These are phyloP conservation scores for Semotilus atromaculatus DNA, from an alignment of 2,797 vertebrate genomes.

Conservation along the genomic window DNA sequence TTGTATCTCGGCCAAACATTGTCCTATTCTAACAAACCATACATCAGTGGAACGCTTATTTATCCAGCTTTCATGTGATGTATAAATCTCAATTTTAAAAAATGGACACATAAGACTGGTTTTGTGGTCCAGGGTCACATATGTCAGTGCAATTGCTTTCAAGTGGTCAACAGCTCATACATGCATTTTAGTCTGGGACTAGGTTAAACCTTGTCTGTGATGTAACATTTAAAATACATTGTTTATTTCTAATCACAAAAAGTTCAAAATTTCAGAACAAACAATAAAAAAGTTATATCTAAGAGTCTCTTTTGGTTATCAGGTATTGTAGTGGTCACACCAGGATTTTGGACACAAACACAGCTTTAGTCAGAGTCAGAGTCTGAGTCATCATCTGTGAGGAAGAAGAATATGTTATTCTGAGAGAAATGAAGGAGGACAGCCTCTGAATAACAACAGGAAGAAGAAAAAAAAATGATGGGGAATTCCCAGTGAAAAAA, in stretches of 20 bases:
- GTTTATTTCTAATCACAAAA: neutral
- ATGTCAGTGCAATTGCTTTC: too few species aligned
- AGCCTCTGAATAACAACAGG: neutral
- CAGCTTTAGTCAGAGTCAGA: constrained; percentile 87
- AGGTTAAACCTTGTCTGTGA: neutral
- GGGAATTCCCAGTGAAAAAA: neutral
- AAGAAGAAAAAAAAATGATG: neutral
- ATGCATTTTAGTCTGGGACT: too few species aligned
- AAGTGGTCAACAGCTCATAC: too few species aligned
- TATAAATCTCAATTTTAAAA: too few species aligned
- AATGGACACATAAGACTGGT: too few species aligned
- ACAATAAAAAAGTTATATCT: neutral
- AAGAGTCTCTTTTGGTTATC: constrained; percentile 17
- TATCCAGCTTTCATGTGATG: too few species aligned
- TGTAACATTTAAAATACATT: neutral
- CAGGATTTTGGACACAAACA: neutral
- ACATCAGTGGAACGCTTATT: too few species aligned
- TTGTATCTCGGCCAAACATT: too few species aligned
- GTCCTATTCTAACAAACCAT: too few species aligned
- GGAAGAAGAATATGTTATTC: constrained; percentile 62
- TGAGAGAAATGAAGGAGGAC: constrained; percentile 1
- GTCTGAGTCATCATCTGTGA: constrained; percentile 84
- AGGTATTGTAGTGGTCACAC: constrained; percentile 30
- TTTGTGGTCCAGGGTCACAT: too few species aligned
- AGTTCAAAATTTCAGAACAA: neutral